Percentiles rank a stretch among this genome's conserved stretches.
These are phyloP conservation scores for Hirundichthys speculiger DNA, from an alignment of 2,113 vertebrate genomes.

Conservation along the genomic window DNA sequence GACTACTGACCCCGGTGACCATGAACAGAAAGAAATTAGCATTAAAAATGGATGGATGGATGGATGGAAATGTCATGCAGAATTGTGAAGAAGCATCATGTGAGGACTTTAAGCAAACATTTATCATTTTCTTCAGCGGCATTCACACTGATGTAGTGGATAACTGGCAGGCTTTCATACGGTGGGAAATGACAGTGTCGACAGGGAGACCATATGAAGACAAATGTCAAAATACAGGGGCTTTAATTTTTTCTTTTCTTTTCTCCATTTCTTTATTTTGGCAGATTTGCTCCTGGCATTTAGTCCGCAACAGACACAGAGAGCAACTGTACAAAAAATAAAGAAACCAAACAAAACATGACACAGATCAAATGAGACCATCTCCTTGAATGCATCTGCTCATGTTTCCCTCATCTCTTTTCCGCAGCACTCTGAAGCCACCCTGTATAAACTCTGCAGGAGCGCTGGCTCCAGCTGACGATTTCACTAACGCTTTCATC, in stretches of 20 bases:
- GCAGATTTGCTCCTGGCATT: slow-evolving; percentile 1
- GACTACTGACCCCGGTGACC: too few relatives aligned
- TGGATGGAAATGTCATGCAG: slow-evolving; percentile 20
- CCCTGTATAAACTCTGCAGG: slow-evolving; percentile 56
- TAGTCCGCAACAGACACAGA: neutral
- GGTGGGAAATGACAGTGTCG: slow-evolving; percentile 1
- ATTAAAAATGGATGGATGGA: too few relatives aligned
- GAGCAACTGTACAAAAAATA: too few relatives aligned
- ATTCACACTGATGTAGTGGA: slow-evolving; percentile 15
- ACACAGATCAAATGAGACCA: slow-evolving; percentile 37
- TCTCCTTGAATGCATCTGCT: slow-evolving; percentile 17
- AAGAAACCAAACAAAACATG: neutral
- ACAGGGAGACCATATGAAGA: slow-evolving; percentile 5
- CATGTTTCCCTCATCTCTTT: slow-evolving; percentile 23
- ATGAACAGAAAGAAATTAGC: too few relatives aligned
- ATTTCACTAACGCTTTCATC: slow-evolving; percentile 44
- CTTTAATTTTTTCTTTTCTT: neutral
- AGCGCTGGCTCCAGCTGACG: slow-evolving; percentile 43
- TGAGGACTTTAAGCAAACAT: slow-evolving; percentile 13
- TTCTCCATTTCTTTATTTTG: slow-evolving; percentile 11
- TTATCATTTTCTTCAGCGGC: slow-evolving; percentile 10
- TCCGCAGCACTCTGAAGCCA: slow-evolving; percentile 19
- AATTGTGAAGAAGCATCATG: neutral
- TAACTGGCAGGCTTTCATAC: slow-evolving; percentile 26
- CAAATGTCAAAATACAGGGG: slow-evolving; percentile 3